Conservation (phyloP, 2,888 invertebrate species). For the Crossocerus cetratus region DNA sequence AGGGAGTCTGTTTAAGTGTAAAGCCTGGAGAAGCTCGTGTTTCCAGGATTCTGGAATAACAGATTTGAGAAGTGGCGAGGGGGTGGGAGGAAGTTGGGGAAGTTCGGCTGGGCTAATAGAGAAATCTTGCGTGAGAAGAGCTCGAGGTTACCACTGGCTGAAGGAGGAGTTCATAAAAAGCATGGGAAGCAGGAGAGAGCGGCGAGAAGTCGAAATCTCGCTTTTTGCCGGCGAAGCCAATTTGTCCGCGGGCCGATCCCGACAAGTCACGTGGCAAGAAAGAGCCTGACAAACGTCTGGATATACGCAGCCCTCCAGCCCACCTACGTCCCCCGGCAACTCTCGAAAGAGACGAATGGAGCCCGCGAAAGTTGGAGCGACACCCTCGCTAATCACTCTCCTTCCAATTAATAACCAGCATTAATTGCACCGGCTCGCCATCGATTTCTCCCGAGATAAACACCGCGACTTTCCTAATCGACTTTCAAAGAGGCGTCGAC, state of each 20-base stretch:
- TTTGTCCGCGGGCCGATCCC: constrained; percentile 55
- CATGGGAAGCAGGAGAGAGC: constrained; percentile 25
- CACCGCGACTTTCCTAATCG: too few species aligned
- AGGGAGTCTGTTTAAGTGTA: too few species aligned
- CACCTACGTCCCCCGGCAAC: constrained; percentile 9
- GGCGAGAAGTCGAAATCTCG: constrained; percentile 32
- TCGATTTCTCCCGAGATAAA: too few species aligned
- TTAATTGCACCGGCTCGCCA: neutral
- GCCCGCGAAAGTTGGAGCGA: constrained; percentile 36
- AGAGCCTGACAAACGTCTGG: constrained; percentile 57
- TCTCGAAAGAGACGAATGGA: constrained; percentile 42
- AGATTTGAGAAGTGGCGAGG: too few species aligned
- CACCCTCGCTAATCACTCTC: constrained; percentile 1
- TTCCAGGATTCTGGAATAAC: too few species aligned
- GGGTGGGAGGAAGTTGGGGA: neutral
- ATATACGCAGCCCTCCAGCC: constrained; percentile 34
- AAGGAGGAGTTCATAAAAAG: constrained; percentile 43
- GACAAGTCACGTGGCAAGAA: constrained; percentile 54
- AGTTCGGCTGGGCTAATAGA: constrained; percentile 43
- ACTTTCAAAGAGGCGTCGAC: too few species aligned
- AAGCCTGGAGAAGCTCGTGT: too few species aligned
- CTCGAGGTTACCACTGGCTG: neutral
- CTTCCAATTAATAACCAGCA: neutral
- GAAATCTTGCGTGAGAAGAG: constrained; percentile 45
- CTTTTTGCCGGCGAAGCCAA: constrained; percentile 51